These are phyloP conservation scores for Drosophila peninsularis DNA, from an alignment of 2,888 invertebrate genomes.

Conservation along the genomic window DNA sequence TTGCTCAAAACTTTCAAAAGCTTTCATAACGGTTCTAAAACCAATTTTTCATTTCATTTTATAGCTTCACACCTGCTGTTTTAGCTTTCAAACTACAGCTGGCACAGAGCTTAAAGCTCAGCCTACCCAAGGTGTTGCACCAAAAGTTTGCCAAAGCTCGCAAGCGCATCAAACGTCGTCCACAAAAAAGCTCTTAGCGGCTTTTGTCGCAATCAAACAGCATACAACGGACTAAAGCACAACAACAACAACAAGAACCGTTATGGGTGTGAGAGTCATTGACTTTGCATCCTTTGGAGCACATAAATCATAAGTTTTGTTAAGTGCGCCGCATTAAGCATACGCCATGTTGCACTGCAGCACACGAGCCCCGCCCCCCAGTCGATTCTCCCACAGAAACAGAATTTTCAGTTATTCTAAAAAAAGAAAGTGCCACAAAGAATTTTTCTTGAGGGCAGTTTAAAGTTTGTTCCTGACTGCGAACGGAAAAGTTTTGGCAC, in stretches of 20 bases:
- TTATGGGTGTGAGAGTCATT: conserved; percentile 3
- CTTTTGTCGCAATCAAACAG: conserved; percentile 23
- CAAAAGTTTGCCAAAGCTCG: neutral
- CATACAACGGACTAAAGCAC: conserved; percentile 17
- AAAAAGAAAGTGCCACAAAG: neutral
- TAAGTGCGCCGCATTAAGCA: conserved; percentile 34
- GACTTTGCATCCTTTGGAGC: conserved; percentile 28
- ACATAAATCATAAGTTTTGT: conserved; percentile 44
- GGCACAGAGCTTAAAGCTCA: conserved; percentile 1
- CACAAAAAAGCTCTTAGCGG: conserved; percentile 30
- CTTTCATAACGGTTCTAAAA: neutral
- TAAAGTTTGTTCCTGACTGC: conserved; percentile 6
- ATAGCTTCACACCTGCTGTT: no score
- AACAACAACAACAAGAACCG: conserved; percentile 1
- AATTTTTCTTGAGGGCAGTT: conserved; percentile 7
- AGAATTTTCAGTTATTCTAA: neutral
- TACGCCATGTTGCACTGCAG: conserved; percentile 34
- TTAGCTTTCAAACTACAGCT: neutral
- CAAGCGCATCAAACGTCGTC: conserved; percentile 16
- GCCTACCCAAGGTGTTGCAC: neutral
- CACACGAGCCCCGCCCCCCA: neutral
- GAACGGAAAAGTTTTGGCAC: conserved; percentile 25
- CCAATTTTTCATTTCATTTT: neutral
- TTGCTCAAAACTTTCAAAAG: neutral
- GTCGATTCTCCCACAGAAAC: no score